Base-by-base conservation (phyloP, 2,113 vertebrate genomes). In the Rutilus rutilus region DNA sequence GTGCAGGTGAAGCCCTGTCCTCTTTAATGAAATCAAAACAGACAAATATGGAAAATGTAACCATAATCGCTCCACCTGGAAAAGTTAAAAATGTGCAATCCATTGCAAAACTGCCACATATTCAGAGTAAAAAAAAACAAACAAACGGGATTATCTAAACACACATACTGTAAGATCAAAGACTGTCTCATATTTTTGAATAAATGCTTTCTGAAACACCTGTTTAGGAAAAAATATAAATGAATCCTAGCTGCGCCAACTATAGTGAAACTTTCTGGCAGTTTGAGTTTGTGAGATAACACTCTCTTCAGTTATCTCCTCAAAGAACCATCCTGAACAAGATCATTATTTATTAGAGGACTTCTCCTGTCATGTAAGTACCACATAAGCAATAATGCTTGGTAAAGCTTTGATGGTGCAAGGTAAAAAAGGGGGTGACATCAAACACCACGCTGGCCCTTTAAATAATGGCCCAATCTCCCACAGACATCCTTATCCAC, bases 401-500 rank as follows among this genome's bases (percentile, higher is more conserved):
- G 75, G 19, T 79, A 75, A 88, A 83, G 39, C 82, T 76, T 86
- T 78, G 81, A 74, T 80, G 57, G 67, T 6, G 42, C 67, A 47
- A 42, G 30, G 65, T 60, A 82, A 86, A 60, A 80, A 84, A 84
- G 75, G 88, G 57, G 80, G 73, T 87, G 79, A 50, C 85, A 89
- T 86, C 85, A 84, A 65, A 90, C 88, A 83, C 73, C 39, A 83
- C 45, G 47, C 86, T 90, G 85, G 78, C 89, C 76, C 87, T 92
- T 92, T 91, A 92, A 92, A 86, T 78, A 89, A 90, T 86, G 84
- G 94, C 84, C 92, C 87, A 92, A 91, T 93, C 88, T 90, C 89
- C 82, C 74, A 86, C 91, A 91, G 91, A 89, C 91, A 93, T 92
- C 90, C 92, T 90, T 91, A 91, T 92, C 85, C 93, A 93, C 94